phyloP scores from a whole-genome alignment of 2,888 invertebrate species.

The Trichogramma dendrolimi region DNA sequence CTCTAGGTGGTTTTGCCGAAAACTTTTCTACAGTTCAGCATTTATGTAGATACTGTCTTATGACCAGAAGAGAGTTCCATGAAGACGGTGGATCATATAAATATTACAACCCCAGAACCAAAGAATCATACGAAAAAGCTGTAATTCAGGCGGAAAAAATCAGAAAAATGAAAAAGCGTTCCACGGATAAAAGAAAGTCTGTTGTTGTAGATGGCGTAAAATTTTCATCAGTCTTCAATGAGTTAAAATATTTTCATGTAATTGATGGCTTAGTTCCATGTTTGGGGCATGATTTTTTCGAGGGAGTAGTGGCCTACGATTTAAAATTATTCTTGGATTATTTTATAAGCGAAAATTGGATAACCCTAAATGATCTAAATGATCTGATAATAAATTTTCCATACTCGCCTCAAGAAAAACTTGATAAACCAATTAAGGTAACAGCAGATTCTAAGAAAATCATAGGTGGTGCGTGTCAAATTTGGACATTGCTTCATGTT shows the following conservation, averaged over 20 bases:
- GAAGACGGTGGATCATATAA: neutral
- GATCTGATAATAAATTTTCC: conserved; percentile 12
- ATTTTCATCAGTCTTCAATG: conserved; percentile 24
- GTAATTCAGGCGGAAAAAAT: neutral
- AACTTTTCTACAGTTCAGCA: conserved; percentile 32
- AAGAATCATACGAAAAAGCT: conserved; percentile 7
- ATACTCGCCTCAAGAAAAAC: conserved; percentile 21
- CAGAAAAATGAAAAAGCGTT: too few species aligned
- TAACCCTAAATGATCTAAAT: conserved; percentile 18
- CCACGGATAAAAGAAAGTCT: neutral
- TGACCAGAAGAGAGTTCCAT: conserved; percentile 7
- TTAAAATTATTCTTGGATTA: conserved; percentile 11
- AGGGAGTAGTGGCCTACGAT: conserved; percentile 20
- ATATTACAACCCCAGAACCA: neutral
- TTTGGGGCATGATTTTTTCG: conserved; percentile 26
- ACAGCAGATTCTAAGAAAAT: conserved; percentile 6
- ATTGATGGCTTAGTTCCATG: conserved; percentile 27
- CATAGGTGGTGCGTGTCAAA: conserved; percentile 25
- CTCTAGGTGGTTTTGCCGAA: conserved; percentile 38
- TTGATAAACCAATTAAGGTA: conserved; percentile 23
- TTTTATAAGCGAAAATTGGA: conserved; percentile 23
- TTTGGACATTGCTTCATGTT: conserved; percentile 23
- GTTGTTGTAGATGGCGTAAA: conserved; percentile 16
- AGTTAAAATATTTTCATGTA: conserved; percentile 22
- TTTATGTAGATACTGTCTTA: conserved; percentile 35